Base-by-base conservation (phyloP, 2,888 invertebrate genomes). In the Tetropium fuscum region DNA sequence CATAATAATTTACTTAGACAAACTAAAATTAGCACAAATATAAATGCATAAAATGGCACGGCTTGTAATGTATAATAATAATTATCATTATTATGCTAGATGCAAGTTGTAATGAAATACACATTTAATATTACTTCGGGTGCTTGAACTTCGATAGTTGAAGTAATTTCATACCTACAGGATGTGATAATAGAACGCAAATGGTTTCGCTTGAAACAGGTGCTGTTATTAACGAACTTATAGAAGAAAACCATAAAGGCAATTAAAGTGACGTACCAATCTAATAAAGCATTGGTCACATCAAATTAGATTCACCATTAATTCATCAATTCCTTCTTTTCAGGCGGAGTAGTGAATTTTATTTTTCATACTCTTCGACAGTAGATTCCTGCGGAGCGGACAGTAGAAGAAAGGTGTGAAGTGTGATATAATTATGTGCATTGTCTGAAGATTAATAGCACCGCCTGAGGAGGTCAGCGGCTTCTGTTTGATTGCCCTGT, bases 381-480 rank as follows among this genome's bases (percentile, higher is more conserved):
- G 43, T 30, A 15, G 44, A 44, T 44, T 25, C 44, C 34, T 59
- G 53, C 53, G 34, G 43, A 54, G 58, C 61, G 58, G 55, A 25
- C 55, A 62, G 44, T 54, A 49, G 36, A 60, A 19, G 36, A 66
- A 69, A 77, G 77, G 78, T 78, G 77, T 74, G 77, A 79, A 78
- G 75, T 79, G 76, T 76, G 75, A 77, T 77, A 78, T 79, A 80
- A 80, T 80, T 79, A 80, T 74, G 74, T 75, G 78, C 74, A 80
- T 80, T 80, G 79, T 80, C 75, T 75, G 78, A 78, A 78, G 80
- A 79, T 79, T 79, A 77, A 80, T 80, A 79, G 75, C 73, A 70
- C 70, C 74, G 74, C 77, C 76, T 66, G 73, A 71, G 73, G 77
- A 77, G 76, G 73, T 74, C 72, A 76, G 76, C 79, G 79, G 80